Evolutionary conservation across 2,888 invertebrate genomes (phyloP).

Genomic region (Uropetala carovei): DNA sequence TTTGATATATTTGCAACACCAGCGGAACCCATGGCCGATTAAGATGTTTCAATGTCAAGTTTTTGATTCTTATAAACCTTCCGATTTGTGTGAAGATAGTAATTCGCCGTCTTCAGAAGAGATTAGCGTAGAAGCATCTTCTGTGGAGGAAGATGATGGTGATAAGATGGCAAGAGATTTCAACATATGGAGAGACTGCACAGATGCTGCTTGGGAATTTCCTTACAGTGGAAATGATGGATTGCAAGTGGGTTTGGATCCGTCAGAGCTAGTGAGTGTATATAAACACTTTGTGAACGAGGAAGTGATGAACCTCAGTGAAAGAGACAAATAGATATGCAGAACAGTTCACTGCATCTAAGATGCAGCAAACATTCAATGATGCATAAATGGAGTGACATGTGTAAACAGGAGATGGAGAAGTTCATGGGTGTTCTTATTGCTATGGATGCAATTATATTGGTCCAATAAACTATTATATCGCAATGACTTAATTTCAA

Average conservation of each 20-base stretch:
- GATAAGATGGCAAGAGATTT: no score
- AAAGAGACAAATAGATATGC: slow-evolving; percentile 43
- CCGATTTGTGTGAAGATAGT: not conserved
- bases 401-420: no score
- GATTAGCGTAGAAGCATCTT: not conserved
- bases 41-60: not conserved
- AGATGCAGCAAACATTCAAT: not conserved
- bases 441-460: no score
- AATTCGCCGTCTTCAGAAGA: not conserved
- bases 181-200: no score
- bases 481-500: not conserved
- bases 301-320: slow-evolving; percentile 18
- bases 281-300: slow-evolving; percentile 30
- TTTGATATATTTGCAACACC: not conserved
- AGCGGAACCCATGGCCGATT: not conserved
- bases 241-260: no score
- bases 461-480: slow-evolving; percentile 28
- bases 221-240: no score
- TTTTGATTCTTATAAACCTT: not conserved
- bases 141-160: slow-evolving; percentile 32
- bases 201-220: no score
- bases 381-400: slow-evolving; percentile 29
- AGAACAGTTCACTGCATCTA: slow-evolving; percentile 5
- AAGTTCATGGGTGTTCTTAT: no score
- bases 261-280: no score